These are phyloP conservation scores for Cephus nigrinus DNA, from an alignment of 2,888 invertebrate genomes.

Conservation along the genomic window DNA sequence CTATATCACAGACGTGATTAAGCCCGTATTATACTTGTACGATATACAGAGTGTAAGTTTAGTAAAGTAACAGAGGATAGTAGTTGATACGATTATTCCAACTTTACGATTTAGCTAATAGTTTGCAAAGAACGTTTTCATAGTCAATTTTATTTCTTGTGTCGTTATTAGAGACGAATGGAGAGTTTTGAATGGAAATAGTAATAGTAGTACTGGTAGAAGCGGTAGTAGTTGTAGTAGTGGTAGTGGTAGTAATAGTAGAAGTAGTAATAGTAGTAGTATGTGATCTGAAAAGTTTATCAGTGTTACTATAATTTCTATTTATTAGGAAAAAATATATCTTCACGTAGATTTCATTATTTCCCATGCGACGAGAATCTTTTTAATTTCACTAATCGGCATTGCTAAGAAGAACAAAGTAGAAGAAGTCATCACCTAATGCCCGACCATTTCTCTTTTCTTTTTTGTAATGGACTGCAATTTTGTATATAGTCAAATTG, in stretches of 20 bases:
- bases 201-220: too few species aligned
- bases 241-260: too few species aligned
- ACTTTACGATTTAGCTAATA: background rate
- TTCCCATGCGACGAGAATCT: background rate
- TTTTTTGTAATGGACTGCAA: background rate
- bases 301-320: background rate
- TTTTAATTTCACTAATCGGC: background rate
- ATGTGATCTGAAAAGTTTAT: background rate
- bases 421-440: background rate
- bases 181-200: background rate
- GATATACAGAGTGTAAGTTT: background rate
- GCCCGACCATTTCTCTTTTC: background rate
- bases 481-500: background rate
- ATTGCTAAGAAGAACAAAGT: background rate
- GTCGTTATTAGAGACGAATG: background rate
- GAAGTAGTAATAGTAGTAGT: background rate
- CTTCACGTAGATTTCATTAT: background rate
- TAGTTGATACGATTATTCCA: background rate
- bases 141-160: background rate
- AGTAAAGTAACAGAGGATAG: background rate
- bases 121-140: background rate
- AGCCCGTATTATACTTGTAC: background rate
- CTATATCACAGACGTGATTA: background rate
- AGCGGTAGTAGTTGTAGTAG: too few species aligned
- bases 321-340: slow-evolving; percentile 5